These are phyloP conservation scores for Coenonympha arcania DNA, from an alignment of 2,888 invertebrate species.

Conservation along the genomic window DNA sequence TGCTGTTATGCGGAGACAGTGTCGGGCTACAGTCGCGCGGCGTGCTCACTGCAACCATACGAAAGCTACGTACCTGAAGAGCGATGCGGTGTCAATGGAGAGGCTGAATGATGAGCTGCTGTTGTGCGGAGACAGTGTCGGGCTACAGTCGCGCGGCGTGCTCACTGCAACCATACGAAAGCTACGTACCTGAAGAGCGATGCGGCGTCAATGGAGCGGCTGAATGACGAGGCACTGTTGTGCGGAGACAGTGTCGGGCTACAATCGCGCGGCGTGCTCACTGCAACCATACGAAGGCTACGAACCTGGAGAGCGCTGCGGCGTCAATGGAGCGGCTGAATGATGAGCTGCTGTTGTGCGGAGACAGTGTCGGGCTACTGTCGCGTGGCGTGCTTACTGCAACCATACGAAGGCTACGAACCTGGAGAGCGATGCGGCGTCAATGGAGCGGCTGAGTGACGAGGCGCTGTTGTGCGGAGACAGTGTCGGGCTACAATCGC, in stretches of 20 bases:
- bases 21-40: conserved; percentile 90
- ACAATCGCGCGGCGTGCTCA: conserved; percentile 86
- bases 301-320: conserved; percentile 76
- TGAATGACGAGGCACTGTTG: conserved; percentile 81
- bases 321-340: conserved; percentile 84
- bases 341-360: conserved; percentile 80
- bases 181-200: conserved; percentile 74
- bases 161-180: no score
- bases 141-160: conserved; percentile 88
- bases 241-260: conserved; percentile 88
- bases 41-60: no score
- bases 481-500: conserved; percentile 87
- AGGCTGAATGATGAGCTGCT: conserved; percentile 81
- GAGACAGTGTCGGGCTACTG: conserved; percentile 87
- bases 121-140: conserved; percentile 86
- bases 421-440: conserved; percentile 79
- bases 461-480: conserved; percentile 83
- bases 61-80: conserved; percentile 71
- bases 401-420: conserved; percentile 41
- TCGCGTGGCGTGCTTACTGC: no score
- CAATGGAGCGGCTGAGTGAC: conserved; percentile 83
- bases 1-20: conserved; percentile 83
- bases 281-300: no score
- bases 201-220: conserved; percentile 81
- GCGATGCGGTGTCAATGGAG: conserved; percentile 79